These are phyloP conservation scores for Nomada flava DNA, from an alignment of 2,888 invertebrate genomes.

Conservation along the genomic window DNA sequence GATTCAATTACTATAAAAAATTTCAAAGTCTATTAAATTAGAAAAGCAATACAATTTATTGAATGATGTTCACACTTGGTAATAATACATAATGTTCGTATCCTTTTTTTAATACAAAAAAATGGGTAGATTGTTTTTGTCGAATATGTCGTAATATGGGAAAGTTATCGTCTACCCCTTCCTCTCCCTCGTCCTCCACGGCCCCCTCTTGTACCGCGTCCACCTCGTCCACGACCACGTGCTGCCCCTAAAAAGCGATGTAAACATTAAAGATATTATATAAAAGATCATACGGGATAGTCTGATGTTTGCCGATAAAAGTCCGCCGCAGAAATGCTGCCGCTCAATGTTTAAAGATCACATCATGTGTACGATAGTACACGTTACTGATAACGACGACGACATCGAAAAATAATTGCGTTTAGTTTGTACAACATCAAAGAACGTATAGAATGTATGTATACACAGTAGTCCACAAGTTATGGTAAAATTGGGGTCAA, in stretches of 20 bases:
- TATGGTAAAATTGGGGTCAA: too few species aligned
- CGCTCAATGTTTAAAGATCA: too few species aligned
- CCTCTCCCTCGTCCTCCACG: conserved; percentile 90
- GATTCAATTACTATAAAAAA: not conserved
- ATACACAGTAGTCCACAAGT: too few species aligned
- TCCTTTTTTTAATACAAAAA: conserved; percentile 44
- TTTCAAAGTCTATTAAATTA: conserved; percentile 58
- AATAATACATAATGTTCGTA: conserved; percentile 21
- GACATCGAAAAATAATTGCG: too few species aligned
- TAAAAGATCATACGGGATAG: not conserved
- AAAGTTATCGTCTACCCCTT: conserved; percentile 85
- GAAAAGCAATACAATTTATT: conserved; percentile 45
- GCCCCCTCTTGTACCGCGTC: conserved; percentile 90
- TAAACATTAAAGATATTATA: not conserved
- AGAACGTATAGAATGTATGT: too few species aligned
- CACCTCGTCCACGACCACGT: conserved; percentile 89
- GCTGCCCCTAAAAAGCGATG: conserved; percentile 85
- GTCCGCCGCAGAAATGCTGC: too few species aligned
- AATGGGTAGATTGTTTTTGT: conserved; percentile 37
- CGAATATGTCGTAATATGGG: conserved; percentile 30
- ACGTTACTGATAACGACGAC: too few species aligned
- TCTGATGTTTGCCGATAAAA: not conserved
- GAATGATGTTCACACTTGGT: conserved; percentile 21
- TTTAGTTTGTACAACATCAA: too few species aligned
- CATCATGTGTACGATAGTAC: too few species aligned